Percentiles rank a stretch among this genome's conserved stretches.
These are phyloP conservation scores for Speoplatyrhinus poulsoni DNA, from an alignment of 2,113 vertebrate genomes.

Conservation along the genomic window DNA sequence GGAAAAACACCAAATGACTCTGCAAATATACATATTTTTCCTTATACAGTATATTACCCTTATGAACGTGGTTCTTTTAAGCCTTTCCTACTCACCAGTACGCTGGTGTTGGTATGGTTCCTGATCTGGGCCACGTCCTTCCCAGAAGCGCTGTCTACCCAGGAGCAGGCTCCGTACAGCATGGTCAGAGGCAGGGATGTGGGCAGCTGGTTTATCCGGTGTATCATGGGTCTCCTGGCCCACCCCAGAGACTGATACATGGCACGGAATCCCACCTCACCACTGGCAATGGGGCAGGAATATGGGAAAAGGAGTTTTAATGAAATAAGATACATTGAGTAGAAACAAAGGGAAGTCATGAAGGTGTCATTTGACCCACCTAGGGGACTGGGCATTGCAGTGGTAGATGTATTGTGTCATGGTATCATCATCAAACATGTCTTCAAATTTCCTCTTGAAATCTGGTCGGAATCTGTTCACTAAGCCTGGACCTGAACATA, in stretches of 20 bases:
- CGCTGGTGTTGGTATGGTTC: constrained; percentile 69
- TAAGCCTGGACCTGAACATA: constrained; percentile 81
- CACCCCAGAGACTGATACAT: constrained; percentile 86
- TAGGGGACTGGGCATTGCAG: constrained; percentile 89
- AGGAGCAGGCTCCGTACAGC: constrained; percentile 85
- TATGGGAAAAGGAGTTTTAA: not conserved
- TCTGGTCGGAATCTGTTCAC: constrained; percentile 89
- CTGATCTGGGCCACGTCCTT: constrained; percentile 75
- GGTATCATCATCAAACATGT: constrained; percentile 89
- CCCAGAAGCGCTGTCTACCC: constrained; percentile 85
- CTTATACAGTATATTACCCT: not conserved
- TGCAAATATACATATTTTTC: not conserved
- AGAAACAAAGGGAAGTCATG: not conserved
- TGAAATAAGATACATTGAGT: not conserved
- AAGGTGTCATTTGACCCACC: constrained; percentile 59
- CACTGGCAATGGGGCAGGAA: constrained; percentile 64
- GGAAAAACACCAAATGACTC: too few species aligned
- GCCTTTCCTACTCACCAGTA: constrained; percentile 75
- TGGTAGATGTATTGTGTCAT: constrained; percentile 93
- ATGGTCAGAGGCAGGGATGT: constrained; percentile 83
- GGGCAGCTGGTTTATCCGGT: constrained; percentile 82
- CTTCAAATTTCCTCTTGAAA: constrained; percentile 87
- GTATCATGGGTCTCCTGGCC: constrained; percentile 89
- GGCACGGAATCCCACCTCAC: constrained; percentile 87
- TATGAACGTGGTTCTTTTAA: not conserved